Percentiles rank a stretch among this genome's conserved stretches.
These are phyloP conservation scores for Rhyzopertha dominica DNA, from an alignment of 1,140 invertebrate genomes.

Conservation along the genomic window DNA sequence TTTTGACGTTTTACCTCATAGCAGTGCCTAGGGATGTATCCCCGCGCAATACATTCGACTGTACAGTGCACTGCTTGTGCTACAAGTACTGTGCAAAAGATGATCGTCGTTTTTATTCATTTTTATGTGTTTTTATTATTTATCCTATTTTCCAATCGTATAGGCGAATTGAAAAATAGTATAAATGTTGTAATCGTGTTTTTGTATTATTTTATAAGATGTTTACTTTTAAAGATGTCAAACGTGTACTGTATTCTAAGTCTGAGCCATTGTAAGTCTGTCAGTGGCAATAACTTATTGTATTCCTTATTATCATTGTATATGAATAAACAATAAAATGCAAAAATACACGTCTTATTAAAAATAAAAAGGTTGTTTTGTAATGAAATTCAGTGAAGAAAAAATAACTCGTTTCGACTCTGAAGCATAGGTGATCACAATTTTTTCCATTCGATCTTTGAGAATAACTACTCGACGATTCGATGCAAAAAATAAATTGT, in stretches of 20 bases:
- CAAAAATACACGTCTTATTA: no score
- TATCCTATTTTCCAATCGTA: slow-evolving; percentile 19
- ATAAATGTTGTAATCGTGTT: slow-evolving; percentile 17
- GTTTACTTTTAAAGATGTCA: slow-evolving; percentile 18
- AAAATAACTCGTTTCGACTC: no score
- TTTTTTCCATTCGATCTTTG: no score
- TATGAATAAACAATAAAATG: slow-evolving; percentile 20
- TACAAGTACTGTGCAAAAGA: slow-evolving; percentile 2
- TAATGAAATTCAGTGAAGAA: no score
- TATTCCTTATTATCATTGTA: slow-evolving; percentile 37
- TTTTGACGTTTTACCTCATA: slow-evolving; percentile 41
- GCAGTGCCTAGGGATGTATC: slow-evolving; percentile 39
- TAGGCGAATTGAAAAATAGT: slow-evolving; percentile 19
- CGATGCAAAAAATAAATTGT: no score
- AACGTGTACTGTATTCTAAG: slow-evolving; percentile 36
- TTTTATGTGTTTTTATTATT: slow-evolving; percentile 20
- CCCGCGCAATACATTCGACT: slow-evolving; percentile 33
- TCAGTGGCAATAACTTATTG: slow-evolving; percentile 34
- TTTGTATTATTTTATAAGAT: slow-evolving; percentile 17
- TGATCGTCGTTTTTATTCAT: slow-evolving; percentile 20
- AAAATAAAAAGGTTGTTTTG: no score
- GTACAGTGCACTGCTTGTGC: background rate
- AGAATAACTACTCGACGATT: no score
- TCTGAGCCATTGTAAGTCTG: slow-evolving; percentile 28
- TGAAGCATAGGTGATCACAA: no score